A percentile compares a stretch with the other conserved stretches of the same genome.
These are phyloP conservation scores for Tenualosa thibaudeaui DNA, from an alignment of 2,797 vertebrate species.

Conservation along the genomic window DNA sequence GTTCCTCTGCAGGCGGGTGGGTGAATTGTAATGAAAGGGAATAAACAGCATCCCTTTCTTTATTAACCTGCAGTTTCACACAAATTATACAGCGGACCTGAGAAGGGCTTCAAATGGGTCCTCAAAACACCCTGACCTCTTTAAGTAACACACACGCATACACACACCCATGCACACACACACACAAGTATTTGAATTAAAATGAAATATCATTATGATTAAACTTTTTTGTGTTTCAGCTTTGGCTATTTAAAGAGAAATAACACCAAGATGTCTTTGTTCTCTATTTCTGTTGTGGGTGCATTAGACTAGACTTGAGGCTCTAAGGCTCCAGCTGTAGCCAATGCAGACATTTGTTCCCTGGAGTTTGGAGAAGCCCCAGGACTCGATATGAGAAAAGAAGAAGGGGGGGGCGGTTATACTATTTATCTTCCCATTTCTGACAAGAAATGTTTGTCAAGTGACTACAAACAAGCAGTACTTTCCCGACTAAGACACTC, in stretches of 20 bases:
- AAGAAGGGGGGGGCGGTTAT: not conserved
- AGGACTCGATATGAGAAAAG: not conserved
- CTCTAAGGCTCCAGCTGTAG: not conserved
- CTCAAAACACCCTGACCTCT: not conserved
- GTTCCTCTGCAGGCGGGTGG: conserved; percentile 21
- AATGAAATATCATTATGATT: not conserved
- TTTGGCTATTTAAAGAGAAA: not conserved
- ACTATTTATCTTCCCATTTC: not conserved
- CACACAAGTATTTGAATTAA: not conserved
- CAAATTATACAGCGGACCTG: not conserved
- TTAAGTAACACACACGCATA: not conserved
- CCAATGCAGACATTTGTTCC: not conserved
- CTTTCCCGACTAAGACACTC: not conserved
- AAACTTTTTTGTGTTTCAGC: not conserved
- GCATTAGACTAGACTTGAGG: not conserved
- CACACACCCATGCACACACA: not conserved
- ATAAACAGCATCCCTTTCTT: not conserved
- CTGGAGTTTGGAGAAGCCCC: not conserved
- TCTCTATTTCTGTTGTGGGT: not conserved
- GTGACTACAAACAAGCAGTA: not conserved
- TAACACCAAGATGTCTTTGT: not conserved
- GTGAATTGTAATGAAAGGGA: conserved; percentile 10
- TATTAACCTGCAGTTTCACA: not conserved
- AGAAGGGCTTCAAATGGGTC: not conserved
- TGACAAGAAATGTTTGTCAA: not conserved